These are phyloP conservation scores for Epicauta chinensis DNA, from an alignment of 1,140 invertebrate species.

Conservation along the genomic window DNA sequence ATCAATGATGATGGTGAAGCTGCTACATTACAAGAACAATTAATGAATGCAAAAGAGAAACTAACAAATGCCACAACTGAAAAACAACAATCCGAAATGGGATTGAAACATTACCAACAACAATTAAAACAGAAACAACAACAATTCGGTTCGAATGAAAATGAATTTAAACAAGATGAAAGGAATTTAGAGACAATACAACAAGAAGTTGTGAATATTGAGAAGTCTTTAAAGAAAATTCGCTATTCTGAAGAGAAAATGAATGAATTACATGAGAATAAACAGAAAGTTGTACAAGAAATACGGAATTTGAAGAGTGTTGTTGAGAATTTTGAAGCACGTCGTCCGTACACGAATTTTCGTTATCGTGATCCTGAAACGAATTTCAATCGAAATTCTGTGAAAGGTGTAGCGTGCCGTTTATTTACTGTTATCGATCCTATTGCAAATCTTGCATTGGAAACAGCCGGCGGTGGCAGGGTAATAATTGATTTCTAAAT, in stretches of 20 bases:
- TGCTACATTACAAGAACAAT: conserved; percentile 82
- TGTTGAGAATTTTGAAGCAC: conserved; percentile 55
- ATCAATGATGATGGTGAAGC: conserved; percentile 73
- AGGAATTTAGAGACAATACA: conserved; percentile 55
- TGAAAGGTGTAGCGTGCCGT: conserved; percentile 68
- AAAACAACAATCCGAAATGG: conserved; percentile 47
- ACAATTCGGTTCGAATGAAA: conserved; percentile 64
- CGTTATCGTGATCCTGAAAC: conserved; percentile 68
- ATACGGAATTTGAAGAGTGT: too few species aligned
- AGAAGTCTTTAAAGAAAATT: not conserved
- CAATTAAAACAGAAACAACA: conserved; percentile 61
- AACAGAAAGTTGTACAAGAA: too few species aligned
- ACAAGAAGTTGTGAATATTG: conserved; percentile 43
- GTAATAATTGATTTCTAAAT: conserved; percentile 48
- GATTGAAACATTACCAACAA: conserved; percentile 61
- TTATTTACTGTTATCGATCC: conserved; percentile 50
- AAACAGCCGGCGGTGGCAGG: conserved; percentile 78
- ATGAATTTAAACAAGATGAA: conserved; percentile 66
- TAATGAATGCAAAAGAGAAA: conserved; percentile 80
- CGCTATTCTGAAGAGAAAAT: not conserved
- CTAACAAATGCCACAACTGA: conserved; percentile 54
- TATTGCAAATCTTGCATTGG: conserved; percentile 54
- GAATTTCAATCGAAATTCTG: conserved; percentile 69
- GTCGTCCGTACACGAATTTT: conserved; percentile 64
- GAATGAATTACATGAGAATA: too few species aligned